Base-by-base conservation (phyloP, 1,140 invertebrate genomes). In the Phortica variegata region DNA sequence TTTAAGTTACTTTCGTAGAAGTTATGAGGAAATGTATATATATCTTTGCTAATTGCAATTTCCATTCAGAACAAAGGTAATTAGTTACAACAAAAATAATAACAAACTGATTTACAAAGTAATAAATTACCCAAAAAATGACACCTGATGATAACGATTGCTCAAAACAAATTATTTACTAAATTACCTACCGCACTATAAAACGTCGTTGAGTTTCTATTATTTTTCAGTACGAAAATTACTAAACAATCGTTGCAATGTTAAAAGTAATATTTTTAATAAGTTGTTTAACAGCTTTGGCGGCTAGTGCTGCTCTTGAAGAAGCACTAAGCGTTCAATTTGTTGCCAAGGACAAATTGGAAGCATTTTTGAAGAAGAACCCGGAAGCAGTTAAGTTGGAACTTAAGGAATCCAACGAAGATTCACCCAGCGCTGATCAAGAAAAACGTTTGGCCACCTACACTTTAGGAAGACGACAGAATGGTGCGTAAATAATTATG, bases 71-170 rank as follows among this genome's bases (percentile, higher is more conserved):
- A n/a, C n/a, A n/a, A n/a, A n/a, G n/a, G n/a, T n/a, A n/a, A n/a
- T n/a, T n/a, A n/a, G n/a, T n/a, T n/a, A n/a, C n/a, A n/a, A n/a
- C 12, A n/a, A 34, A 5, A 15, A 15, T 15, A 15, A 5, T 34
- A 15, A 10, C 33, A 34, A 15, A 34, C 12, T 6, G 33, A 7
- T 7, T 47, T 40, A 52, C 21, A 40, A 55, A 43, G 43, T 38
- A 40, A 38, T 42, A 44, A 43, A 53, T n/a, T n/a, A 45, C 17
- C 29, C 13, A 43, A 41, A 43, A 46, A 29, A 26, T 55, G 49
- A 43, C 49, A 55, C 49, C 49, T 55, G 52, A 32, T 50, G 37
- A 4, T 38, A 45, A 54, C 40, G 18, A 15, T 43, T 50, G 49
- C 44, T 54, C 41, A 31, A 7, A n/a, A n/a, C 15, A 12, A 7